A percentile compares a stretch with the other conserved stretches of the same genome.
phyloP scores from a whole-genome alignment of 2,888 invertebrate species.

The Peribatodes rhomboidaria region DNA sequence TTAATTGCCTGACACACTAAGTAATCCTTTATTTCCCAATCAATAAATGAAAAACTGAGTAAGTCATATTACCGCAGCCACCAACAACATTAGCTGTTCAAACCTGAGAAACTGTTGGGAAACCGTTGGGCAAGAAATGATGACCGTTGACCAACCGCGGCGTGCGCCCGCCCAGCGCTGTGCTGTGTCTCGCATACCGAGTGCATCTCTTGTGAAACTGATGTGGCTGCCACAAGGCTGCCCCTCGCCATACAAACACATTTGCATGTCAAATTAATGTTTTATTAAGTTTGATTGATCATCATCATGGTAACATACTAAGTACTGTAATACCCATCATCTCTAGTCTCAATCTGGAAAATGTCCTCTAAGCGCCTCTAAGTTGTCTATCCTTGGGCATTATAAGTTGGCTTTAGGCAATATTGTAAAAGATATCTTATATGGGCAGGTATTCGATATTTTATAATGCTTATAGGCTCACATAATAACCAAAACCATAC shows the following conservation, averaged over 20 bases:
- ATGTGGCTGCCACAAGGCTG: conserved; percentile 2
- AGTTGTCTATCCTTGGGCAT: no score
- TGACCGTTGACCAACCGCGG: conserved; percentile 38
- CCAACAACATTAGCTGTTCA: neutral
- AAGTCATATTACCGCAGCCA: conserved; percentile 16
- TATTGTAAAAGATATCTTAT: no score
- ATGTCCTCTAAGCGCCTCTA: no score
- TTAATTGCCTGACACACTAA: neutral
- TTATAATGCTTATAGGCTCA: no score
- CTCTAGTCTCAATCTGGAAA: no score
- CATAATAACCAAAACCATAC: no score
- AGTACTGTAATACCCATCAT: neutral
- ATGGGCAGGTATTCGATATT: no score
- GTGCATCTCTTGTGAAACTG: conserved; percentile 32
- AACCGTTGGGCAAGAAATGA: conserved; percentile 39
- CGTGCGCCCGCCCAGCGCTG: conserved; percentile 21
- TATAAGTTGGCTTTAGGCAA: no score
- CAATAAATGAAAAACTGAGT: conserved; percentile 7
- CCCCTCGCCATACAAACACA: neutral
- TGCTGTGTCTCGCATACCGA: conserved; percentile 30
- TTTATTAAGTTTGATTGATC: neutral
- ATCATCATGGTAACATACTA: neutral
- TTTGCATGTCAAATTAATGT: neutral
- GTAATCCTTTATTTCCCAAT: conserved; percentile 7
- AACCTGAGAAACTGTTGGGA: conserved; percentile 29